A percentile compares a stretch with the other conserved stretches of the same genome.
These are phyloP conservation scores for Nomada lathburiana DNA, from an alignment of 2,888 invertebrate genomes.

Conservation along the genomic window DNA sequence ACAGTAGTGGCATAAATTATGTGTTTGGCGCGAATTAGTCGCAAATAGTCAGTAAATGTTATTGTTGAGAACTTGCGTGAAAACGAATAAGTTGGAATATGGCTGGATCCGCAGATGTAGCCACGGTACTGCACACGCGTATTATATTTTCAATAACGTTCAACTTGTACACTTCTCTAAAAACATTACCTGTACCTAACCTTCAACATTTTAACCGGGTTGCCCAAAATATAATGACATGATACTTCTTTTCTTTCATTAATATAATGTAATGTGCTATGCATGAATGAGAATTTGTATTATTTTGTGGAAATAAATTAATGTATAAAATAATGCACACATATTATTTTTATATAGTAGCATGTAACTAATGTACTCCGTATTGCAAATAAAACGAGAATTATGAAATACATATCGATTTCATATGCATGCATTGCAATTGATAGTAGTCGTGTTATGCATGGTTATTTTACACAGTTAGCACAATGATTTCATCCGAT, in stretches of 20 bases:
- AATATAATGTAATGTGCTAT: background rate
- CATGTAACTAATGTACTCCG: background rate
- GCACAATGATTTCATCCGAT: constrained; percentile 8
- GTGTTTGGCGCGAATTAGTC: constrained; percentile 36
- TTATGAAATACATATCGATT: constrained; percentile 1
- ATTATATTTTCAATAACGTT: constrained; percentile 24
- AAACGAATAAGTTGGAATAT: constrained; percentile 62
- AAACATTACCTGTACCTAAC: constrained; percentile 39
- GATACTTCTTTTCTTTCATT: background rate
- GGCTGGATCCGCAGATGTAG: constrained; percentile 79
- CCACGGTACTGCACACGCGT: constrained; percentile 73
- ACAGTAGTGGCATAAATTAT: background rate
- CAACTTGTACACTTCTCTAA: background rate
- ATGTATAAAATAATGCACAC: constrained; percentile 6
- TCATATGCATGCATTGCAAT: background rate
- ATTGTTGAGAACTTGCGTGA: constrained; percentile 17
- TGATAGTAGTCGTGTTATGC: background rate
- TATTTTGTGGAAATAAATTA: constrained; percentile 34
- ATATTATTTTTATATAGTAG: constrained; percentile 11
- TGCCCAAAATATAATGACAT: background rate
- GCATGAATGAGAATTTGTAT: constrained; percentile 17
- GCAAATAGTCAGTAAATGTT: constrained; percentile 41
- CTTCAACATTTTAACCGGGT: constrained; percentile 18
- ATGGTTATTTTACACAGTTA: background rate
- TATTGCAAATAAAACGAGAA: constrained; percentile 4